phyloP scores from a whole-genome alignment of 2,797 vertebrate genomes.

The Zalophus californianus region DNA sequence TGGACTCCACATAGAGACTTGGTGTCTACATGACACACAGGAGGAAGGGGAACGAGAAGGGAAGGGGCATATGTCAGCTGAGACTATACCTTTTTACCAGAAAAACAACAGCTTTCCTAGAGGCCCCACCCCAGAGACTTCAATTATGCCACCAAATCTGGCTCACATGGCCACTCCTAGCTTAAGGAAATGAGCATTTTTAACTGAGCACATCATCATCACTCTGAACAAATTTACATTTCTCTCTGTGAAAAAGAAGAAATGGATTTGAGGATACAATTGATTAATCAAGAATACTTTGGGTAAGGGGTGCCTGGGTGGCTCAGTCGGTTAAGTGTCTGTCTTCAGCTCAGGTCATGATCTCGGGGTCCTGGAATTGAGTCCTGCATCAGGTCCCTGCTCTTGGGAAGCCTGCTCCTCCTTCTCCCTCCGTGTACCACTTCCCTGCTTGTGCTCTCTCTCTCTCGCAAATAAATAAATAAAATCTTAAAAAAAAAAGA shows the following conservation, averaged over 20 bases:
- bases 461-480: too few relatives aligned
- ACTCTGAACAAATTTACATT: not conserved
- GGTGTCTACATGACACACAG: not conserved
- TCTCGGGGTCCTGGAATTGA: too few relatives aligned
- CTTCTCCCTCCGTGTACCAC: too few relatives aligned
- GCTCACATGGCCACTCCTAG: not conserved
- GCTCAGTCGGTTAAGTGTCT: too few relatives aligned
- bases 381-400: too few relatives aligned
- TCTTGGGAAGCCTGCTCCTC: too few relatives aligned
- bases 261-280: not conserved
- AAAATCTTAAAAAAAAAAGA: not conserved
- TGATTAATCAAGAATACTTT: not conserved
- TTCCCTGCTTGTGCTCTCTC: too few relatives aligned
- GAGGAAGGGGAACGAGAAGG: not conserved
- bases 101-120: not conserved
- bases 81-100: not conserved
- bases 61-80: too few relatives aligned
- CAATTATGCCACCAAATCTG: not conserved
- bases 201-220: not conserved
- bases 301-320: not conserved
- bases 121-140: not conserved
- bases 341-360: too few relatives aligned
- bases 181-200: not conserved
- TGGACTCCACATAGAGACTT: not conserved
- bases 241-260: not conserved